Conservation (phyloP, 2,113 vertebrate species). For the Anguilla rostrata region DNA sequence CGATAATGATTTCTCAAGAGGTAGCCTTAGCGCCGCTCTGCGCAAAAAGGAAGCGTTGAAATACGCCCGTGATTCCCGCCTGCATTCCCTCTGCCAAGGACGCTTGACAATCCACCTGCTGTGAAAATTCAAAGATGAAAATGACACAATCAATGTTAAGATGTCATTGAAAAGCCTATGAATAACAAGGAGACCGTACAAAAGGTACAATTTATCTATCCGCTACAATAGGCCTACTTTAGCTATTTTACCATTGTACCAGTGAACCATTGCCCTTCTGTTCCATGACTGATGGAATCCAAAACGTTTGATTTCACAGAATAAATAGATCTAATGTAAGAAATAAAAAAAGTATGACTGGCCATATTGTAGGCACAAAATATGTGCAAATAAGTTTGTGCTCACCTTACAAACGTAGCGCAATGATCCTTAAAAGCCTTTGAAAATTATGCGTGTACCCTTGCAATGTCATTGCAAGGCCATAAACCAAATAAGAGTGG, state of each 20-base stretch:
- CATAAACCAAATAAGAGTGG: too few species aligned
- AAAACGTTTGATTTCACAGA: background rate
- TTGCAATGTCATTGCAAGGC: too few species aligned
- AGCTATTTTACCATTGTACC: background rate
- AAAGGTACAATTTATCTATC: background rate
- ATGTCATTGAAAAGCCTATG: background rate
- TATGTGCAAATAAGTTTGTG: too few species aligned
- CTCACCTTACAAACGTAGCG: too few species aligned
- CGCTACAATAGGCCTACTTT: background rate
- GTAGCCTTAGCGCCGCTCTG: slow-evolving; percentile 38
- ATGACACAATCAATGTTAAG: background rate
- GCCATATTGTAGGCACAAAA: too few species aligned
- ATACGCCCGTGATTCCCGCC: background rate
- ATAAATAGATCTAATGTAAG: background rate
- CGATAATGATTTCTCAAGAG: slow-evolving; percentile 62
- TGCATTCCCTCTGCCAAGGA: background rate
- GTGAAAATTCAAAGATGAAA: background rate
- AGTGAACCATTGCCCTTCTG: background rate
- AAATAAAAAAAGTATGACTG: too few species aligned
- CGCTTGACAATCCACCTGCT: background rate
- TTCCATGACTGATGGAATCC: background rate
- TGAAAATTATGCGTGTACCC: too few species aligned
- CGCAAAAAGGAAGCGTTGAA: slow-evolving; percentile 48
- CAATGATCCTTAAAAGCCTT: too few species aligned
- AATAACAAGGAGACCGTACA: background rate